These are phyloP conservation scores for Novumbra hubbsi DNA, from an alignment of 2,797 vertebrate genomes.

Conservation along the genomic window DNA sequence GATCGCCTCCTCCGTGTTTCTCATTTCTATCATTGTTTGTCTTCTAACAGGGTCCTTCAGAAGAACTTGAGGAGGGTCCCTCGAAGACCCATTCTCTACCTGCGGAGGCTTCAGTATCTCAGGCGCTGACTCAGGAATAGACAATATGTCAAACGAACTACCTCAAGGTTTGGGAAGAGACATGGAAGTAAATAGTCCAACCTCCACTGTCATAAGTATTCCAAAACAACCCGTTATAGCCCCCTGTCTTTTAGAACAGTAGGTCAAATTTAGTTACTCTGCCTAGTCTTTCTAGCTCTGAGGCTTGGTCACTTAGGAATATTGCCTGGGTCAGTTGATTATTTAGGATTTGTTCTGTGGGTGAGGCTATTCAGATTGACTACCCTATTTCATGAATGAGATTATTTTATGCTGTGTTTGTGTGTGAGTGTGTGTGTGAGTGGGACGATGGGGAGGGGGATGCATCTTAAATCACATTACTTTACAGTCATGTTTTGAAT, in stretches of 20 bases:
- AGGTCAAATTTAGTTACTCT: no score
- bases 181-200: constrained; percentile 49
- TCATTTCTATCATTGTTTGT: background rate
- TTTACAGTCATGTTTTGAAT: constrained; percentile 43
- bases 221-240: constrained; percentile 56
- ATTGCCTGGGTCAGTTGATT: constrained; percentile 19
- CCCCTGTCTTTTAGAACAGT: constrained; percentile 36
- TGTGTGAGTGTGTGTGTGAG: background rate
- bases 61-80: constrained; percentile 63
- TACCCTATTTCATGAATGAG: constrained; percentile 3
- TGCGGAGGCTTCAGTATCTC: constrained; percentile 58
- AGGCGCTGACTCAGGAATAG: constrained; percentile 64
- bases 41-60: constrained; percentile 54
- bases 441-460: constrained; percentile 35
- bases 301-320: constrained; percentile 21
- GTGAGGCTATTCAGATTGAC: constrained; percentile 8
- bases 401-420: background rate
- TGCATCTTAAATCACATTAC: constrained; percentile 50
- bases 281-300: constrained; percentile 31
- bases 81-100: constrained; percentile 45
- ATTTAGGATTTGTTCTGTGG: constrained; percentile 16
- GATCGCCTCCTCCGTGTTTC: background rate
- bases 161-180: constrained; percentile 70
- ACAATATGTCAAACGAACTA: constrained; percentile 57
- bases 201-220: constrained; percentile 61